Evolutionary conservation across 2,113 vertebrate genomes (phyloP), one percentile per base, ranked within the genome.

Genomic region (Gadus macrocephalus): DNA sequence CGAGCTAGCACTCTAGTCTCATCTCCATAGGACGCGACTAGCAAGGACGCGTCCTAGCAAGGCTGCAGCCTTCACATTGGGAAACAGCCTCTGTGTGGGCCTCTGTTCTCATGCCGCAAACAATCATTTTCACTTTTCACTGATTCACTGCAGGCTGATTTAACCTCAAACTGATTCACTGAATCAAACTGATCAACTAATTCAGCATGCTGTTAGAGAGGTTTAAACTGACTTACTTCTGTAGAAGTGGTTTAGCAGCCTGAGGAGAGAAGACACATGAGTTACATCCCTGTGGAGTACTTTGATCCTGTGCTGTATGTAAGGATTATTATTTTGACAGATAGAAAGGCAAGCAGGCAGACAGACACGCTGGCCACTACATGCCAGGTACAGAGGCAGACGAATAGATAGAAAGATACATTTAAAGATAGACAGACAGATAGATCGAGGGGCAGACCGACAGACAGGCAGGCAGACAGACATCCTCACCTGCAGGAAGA

Each of bases 401-500:
- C 9, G 38, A 2, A 65, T 17, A 38, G 35, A 65, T 15, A n/a
- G 56, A 59, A 9, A 59, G 56, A 59, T 7, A 59, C 9, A 59
- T 49, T 12, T 3, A 59, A 15, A 58, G 22, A 27, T 27, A 65
- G 17, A 65, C 4, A 38, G 38, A 66, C 11, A 49, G 42, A 49
- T 49, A 49, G 42, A 49, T 49, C 42, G 7, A 49, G 42, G 42
- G 42, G 42, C 5, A 65, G 28, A 65, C 27, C 38, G 64, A 65
- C 25, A 63, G 22, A 62, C n/a, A 62, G 60, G 20, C 11, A 63
- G 17, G 15, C 53, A 59, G 17, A 58, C 35, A 28, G 56, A 68
- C 42, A 22, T n/a, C 35, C 42, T 80, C 85, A 97, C 97, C 95
- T 98, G 97, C 61, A 98, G 87, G 90, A 98, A 99, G 71, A 95